phyloP scores from a whole-genome alignment of 2,888 invertebrate genomes.

The Stomorhina lunata region DNA sequence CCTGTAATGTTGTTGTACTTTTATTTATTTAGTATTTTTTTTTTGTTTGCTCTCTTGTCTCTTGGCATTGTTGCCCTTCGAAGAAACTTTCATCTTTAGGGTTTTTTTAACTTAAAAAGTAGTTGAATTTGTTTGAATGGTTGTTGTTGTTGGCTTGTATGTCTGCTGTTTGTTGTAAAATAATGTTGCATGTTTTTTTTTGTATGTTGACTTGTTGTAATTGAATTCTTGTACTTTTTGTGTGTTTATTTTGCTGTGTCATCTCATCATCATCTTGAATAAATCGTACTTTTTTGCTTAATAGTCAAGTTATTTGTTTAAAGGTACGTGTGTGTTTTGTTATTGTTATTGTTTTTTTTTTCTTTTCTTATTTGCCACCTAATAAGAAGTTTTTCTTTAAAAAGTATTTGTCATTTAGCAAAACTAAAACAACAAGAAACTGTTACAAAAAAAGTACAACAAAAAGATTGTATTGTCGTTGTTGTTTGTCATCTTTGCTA shows the following conservation, averaged over 20 bases:
- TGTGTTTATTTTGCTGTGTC: neutral
- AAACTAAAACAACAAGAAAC: neutral
- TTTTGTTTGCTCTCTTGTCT: slow-evolving; percentile 41
- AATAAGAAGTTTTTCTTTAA: slow-evolving; percentile 23
- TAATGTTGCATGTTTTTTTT: too few species aligned
- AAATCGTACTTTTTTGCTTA: neutral
- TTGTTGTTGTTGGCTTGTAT: neutral
- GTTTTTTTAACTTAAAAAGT: neutral
- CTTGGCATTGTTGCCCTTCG: slow-evolving; percentile 53
- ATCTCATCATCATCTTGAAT: neutral
- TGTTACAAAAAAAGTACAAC: slow-evolving; percentile 12
- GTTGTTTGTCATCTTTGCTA: neutral
- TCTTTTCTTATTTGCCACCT: slow-evolving; percentile 25
- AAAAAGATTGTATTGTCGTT: neutral
- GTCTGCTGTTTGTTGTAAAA: too few species aligned
- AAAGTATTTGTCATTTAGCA: neutral
- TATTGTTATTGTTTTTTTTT: neutral
- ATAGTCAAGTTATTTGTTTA: slow-evolving; percentile 42
- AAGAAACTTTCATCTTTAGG: slow-evolving; percentile 5
- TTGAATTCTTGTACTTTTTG: too few species aligned
- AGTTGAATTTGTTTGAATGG: neutral
- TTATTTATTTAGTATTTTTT: slow-evolving; percentile 18
- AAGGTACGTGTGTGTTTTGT: neutral
- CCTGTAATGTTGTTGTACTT: slow-evolving; percentile 35
- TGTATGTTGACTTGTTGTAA: too few species aligned